Evolutionary conservation across 2,797 vertebrate genomes (phyloP).

Genomic region (Bovichtus diacanthus): DNA sequence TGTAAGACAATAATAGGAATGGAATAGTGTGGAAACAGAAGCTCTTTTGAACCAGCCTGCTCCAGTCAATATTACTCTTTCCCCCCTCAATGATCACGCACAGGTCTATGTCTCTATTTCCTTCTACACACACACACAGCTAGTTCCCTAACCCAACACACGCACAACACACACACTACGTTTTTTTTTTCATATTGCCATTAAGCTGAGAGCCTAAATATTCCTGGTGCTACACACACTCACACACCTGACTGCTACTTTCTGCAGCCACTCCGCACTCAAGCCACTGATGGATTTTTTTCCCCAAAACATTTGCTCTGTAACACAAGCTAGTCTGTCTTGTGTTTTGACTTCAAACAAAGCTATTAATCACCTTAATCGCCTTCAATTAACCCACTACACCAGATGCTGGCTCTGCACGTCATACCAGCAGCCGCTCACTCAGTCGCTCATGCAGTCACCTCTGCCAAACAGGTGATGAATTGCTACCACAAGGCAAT

Average conservation of each 20-base stretch:
- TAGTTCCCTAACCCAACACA: slow-evolving; percentile 41
- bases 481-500: slow-evolving; percentile 76
- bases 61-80: slow-evolving; percentile 80
- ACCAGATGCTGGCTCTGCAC: slow-evolving; percentile 79
- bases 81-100: slow-evolving; percentile 60
- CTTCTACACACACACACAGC: slow-evolving; percentile 23
- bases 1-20: slow-evolving; percentile 61
- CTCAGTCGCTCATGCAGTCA: slow-evolving; percentile 58
- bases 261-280: slow-evolving; percentile 51
- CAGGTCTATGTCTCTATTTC: slow-evolving; percentile 49
- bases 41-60: slow-evolving; percentile 62
- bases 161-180: slow-evolving; percentile 36
- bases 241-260: slow-evolving; percentile 60
- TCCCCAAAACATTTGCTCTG: slow-evolving; percentile 88
- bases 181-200: slow-evolving; percentile 61
- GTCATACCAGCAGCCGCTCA: slow-evolving; percentile 72
- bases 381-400: slow-evolving; percentile 87
- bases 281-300: slow-evolving; percentile 80
- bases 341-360: slow-evolving; percentile 91
- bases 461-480: slow-evolving; percentile 81
- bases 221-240: slow-evolving; percentile 28
- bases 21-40: slow-evolving; percentile 65
- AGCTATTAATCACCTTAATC: slow-evolving; percentile 92
- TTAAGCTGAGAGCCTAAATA: slow-evolving; percentile 51
- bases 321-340: slow-evolving; percentile 87